Evolutionary conservation across 1,140 invertebrate species (phyloP), one percentile per base, ranked within the genome.

Genomic region (Bathynomus jamesi): DNA sequence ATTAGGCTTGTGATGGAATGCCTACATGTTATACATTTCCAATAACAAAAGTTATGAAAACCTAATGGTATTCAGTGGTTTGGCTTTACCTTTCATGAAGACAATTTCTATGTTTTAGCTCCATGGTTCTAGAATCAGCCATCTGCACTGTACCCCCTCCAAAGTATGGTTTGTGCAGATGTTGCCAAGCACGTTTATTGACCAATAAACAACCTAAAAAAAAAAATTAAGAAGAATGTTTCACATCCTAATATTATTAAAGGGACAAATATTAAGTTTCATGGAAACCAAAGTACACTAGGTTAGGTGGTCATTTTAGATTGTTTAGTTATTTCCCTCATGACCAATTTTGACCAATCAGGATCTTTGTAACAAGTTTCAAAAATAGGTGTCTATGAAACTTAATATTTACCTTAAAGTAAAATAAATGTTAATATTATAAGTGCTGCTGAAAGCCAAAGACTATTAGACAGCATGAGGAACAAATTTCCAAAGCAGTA

Each of bases 101-200:
- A 30, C 81, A 79, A 64, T 84, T 80, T 76, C 89, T 85, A 78
- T 89, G 87, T 13, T 89, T 85, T 81, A 92, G 88, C 78, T 87
- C 88, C 79, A 87, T 84, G 81, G 87, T 83, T 65, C 83, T 85
- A 40, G 88, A 89, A 60, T 94, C 83, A 17, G 89, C 87, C 76
- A 95, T 89, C 78, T 92, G 86, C 8, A 97, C 91, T 4, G 93
- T 95, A 3, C 95, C 95, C 31, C 95, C 95, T 27, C 95, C 95
- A 84, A 93, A 96, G 81, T 94, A 97, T 61, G 82, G 84, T 84
- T 90, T 93, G 13, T 87, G 82, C 62, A 96, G 83, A 25, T 87
- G 80, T 78, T 85, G 29, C 3, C 84, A 83, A 77, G 88, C 89
- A 0, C 82, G 81, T 79, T 91, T 91, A 78, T 86, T 87, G 0